Conservation (phyloP, 2,888 invertebrate genomes). For the Calameuta pallipes region DNA sequence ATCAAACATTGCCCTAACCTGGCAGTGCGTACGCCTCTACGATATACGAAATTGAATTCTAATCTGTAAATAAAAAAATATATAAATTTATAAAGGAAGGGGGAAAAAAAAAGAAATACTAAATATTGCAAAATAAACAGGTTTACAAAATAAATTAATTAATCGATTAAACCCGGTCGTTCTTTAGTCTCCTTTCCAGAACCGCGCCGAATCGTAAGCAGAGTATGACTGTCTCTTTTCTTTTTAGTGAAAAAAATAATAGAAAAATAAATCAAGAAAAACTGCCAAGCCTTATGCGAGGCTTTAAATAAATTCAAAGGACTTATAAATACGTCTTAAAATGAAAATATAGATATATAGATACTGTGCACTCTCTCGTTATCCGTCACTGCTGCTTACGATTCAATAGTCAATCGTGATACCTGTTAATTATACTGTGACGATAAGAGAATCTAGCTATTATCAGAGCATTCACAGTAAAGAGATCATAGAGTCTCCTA, state of each 20-base stretch:
- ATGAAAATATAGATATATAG: not conserved
- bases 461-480: slow-evolving; percentile 38
- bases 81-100: slow-evolving; percentile 42
- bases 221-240: not conserved
- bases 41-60: slow-evolving; percentile 46
- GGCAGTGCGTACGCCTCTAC: slow-evolving; percentile 37
- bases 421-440: slow-evolving; percentile 42
- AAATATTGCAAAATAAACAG: slow-evolving; percentile 45
- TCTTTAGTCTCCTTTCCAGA: slow-evolving; percentile 16
- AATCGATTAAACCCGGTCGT: slow-evolving; percentile 25
- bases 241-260: not conserved
- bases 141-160: slow-evolving; percentile 53
- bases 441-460: slow-evolving; percentile 29
- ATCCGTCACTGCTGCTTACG: not conserved
- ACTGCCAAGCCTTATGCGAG: not conserved
- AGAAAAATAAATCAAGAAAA: not conserved
- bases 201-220: slow-evolving; percentile 41
- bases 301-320: not conserved
- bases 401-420: slow-evolving; percentile 11
- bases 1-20: slow-evolving; percentile 38
- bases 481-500: slow-evolving; percentile 45
- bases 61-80: slow-evolving; percentile 49
- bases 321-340: slow-evolving; percentile 9
- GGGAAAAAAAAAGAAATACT: slow-evolving; percentile 43
- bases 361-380: not conserved